These are phyloP conservation scores for Orthonyx spaldingii DNA, from an alignment of 2,113 vertebrate species.

Conservation along the genomic window DNA sequence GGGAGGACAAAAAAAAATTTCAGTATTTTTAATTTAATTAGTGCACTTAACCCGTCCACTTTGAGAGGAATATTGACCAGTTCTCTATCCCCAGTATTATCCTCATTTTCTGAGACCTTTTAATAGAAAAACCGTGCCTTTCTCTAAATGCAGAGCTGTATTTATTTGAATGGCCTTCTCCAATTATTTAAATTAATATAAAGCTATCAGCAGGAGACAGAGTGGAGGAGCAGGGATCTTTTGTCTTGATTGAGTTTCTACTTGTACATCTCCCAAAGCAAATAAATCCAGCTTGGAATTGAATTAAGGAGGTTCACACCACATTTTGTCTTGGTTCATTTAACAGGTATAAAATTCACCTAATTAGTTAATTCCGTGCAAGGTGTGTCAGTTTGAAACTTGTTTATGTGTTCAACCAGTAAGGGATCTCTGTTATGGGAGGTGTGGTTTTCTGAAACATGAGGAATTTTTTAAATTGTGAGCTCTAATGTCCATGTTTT, in stretches of 20 bases:
- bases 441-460: not conserved
- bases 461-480: not conserved
- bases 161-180: not conserved
- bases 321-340: not conserved
- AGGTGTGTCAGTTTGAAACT: not conserved
- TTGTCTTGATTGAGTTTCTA: not conserved
- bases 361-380: not conserved
- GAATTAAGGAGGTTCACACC: not conserved
- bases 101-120: not conserved
- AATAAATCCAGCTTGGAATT: not conserved
- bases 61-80: not conserved
- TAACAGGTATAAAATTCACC: not conserved
- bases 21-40: not conserved
- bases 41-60: not conserved
- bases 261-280: not conserved
- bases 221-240: not conserved
- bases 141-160: not conserved
- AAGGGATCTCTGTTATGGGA: fast-evolving
- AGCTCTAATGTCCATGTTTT: not conserved
- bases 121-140: not conserved
- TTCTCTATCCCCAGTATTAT: not conserved
- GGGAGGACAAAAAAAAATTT: not conserved
- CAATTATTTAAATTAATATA: not conserved
- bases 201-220: not conserved
- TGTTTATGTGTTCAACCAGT: not conserved